Evolutionary conservation across 2,888 invertebrate species (phyloP).

Genomic region (Platycheirus rosarum): DNA sequence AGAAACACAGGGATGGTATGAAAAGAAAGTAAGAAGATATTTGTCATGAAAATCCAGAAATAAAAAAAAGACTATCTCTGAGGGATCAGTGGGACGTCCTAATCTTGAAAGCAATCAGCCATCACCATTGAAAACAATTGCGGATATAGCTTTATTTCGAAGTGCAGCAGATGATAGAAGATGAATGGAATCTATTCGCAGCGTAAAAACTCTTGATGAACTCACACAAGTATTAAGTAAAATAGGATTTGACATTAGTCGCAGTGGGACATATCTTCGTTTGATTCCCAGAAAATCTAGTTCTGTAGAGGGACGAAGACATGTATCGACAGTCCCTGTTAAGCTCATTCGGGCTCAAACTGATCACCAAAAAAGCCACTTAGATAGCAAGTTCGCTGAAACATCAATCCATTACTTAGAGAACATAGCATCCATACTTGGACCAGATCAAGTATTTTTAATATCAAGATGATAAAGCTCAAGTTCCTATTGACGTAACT

Average conservation of each 20-base stretch:
- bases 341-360: slow-evolving; percentile 33
- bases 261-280: no score
- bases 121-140: slow-evolving; percentile 25
- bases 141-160: slow-evolving; percentile 38
- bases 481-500: no score
- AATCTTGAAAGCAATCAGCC: slow-evolving; percentile 6
- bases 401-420: slow-evolving; percentile 20
- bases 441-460: no score
- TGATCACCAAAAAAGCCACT: slow-evolving; percentile 38
- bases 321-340: no score
- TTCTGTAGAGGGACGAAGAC: no score
- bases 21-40: slow-evolving; percentile 25
- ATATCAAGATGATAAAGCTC: no score
- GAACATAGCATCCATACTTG: slow-evolving; percentile 37
- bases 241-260: background rate
- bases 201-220: slow-evolving; percentile 34
- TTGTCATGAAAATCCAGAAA: no score
- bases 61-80: no score
- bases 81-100: no score
- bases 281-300: no score
- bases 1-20: slow-evolving; percentile 8
- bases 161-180: slow-evolving; percentile 37
- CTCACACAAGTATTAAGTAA: slow-evolving; percentile 18
- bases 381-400: slow-evolving; percentile 50
- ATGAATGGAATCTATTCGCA: slow-evolving; percentile 20